Evolutionary conservation across 2,113 vertebrate genomes (phyloP).

Genomic region (Notarius lentiginosus): DNA sequence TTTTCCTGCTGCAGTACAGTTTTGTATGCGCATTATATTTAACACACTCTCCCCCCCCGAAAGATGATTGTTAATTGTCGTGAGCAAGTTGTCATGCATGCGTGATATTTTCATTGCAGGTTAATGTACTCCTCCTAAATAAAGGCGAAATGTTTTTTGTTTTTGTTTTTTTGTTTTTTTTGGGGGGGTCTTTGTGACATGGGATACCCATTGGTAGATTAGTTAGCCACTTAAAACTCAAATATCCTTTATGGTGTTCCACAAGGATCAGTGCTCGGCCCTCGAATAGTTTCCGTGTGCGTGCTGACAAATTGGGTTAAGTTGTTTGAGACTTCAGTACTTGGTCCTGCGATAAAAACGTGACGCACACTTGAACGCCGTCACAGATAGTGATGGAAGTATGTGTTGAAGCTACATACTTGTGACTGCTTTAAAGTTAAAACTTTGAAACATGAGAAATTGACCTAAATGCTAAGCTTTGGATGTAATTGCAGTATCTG

Average conservation of each 20-base stretch:
- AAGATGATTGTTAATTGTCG: not conserved
- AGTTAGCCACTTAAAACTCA: not conserved
- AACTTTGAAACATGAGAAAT: not conserved
- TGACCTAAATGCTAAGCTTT: not conserved
- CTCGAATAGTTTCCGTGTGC: not conserved
- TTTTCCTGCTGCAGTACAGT: not conserved
- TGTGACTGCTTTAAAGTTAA: not conserved
- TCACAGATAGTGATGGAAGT: not conserved
- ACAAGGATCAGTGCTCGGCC: not conserved
- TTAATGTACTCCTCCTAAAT: not conserved
- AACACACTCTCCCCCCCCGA: too few relatives aligned
- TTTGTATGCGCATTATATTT: not conserved
- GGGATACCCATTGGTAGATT: too few relatives aligned
- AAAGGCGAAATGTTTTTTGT: not conserved
- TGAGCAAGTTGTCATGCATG: not conserved
- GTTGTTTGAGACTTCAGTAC: not conserved
- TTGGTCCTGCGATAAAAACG: not conserved
- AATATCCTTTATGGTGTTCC: not conserved
- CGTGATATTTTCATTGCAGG: not conserved
- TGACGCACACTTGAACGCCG: not conserved
- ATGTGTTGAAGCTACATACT: not conserved
- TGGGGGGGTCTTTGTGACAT: not conserved
- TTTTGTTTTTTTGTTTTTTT: too few relatives aligned
- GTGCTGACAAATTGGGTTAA: not conserved
- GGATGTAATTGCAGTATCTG: constrained; percentile 77